Conservation (phyloP, 2,113 vertebrate species). For the Xyrauchen texanus region DNA sequence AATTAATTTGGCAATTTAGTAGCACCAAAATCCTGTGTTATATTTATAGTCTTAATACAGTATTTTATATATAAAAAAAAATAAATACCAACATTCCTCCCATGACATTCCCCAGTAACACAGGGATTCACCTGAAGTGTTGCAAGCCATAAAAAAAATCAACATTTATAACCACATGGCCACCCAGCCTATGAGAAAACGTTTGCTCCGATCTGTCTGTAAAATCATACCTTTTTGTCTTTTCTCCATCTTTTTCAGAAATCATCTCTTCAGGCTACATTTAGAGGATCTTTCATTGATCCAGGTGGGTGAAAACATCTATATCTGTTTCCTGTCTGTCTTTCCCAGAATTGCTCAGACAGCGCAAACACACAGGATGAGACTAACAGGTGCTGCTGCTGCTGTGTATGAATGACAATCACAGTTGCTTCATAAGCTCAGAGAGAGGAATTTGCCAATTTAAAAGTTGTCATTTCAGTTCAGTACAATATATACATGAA, state of each 20-base stretch:
- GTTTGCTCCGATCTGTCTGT: neutral
- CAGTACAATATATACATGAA: neutral
- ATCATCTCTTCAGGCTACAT: constrained; percentile 55
- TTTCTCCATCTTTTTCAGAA: constrained; percentile 32
- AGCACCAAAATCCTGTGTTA: neutral
- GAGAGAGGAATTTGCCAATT: constrained; percentile 5
- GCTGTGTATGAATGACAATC: constrained; percentile 39
- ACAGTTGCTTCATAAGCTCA: constrained; percentile 29
- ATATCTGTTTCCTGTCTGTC: neutral
- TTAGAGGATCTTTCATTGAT: constrained; percentile 65
- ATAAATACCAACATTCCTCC: neutral
- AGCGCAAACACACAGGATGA: constrained; percentile 13
- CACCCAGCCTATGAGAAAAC: neutral
- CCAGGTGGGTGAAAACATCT: constrained; percentile 74
- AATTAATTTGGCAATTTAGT: constrained; percentile 35
- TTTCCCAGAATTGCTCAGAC: constrained; percentile 21
- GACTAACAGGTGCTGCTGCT: constrained; percentile 25
- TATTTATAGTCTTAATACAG: constrained; percentile 6
- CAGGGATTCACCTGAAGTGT: neutral
- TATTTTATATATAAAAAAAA: neutral
- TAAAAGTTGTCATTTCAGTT: constrained; percentile 9
- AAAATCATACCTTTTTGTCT: constrained; percentile 7
- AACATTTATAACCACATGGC: neutral
- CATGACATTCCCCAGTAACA: neutral
- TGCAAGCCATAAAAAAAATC: neutral